phyloP scores from a whole-genome alignment of 2,113 vertebrate species.

The Actenoides hombroni region DNA sequence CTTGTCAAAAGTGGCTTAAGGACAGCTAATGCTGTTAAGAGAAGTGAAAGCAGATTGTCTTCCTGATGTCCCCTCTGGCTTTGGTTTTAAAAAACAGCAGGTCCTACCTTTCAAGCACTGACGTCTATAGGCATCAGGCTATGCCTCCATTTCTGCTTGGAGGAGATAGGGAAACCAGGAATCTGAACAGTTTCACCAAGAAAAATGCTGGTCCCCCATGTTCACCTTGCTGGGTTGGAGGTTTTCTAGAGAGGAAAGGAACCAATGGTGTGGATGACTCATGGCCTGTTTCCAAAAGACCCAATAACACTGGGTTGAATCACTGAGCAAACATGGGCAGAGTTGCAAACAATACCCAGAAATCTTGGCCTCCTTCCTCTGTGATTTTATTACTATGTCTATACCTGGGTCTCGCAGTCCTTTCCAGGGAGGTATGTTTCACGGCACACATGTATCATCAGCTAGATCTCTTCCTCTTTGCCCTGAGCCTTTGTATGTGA shows the following conservation, averaged over 20 bases:
- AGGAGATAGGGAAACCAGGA: not conserved
- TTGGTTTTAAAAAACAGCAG: not conserved
- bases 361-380: not conserved
- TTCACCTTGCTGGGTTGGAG: not conserved
- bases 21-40: not conserved
- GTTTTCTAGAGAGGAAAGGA: not conserved
- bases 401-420: not conserved
- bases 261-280: not conserved
- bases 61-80: not conserved
- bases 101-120: not conserved
- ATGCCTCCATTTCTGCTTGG: not conserved
- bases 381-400: not conserved
- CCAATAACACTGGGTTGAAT: not conserved
- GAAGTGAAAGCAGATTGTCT: not conserved
- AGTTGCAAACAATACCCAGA: conserved; percentile 13
- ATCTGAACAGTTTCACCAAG: not conserved
- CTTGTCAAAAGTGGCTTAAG: not conserved
- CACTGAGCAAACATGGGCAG: not conserved
- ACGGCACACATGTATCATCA: fast-evolving
- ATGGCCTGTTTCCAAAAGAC: not conserved
- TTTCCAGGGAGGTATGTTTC: conserved; percentile 32
- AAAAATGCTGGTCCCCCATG: not conserved
- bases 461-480: conserved; percentile 25
- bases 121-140: not conserved
- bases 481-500: not conserved